A percentile compares a stretch with the other conserved stretches of the same genome.
Evolutionary conservation across 2,113 vertebrate genomes (phyloP).

Genomic region (Tetrao urogallus): DNA sequence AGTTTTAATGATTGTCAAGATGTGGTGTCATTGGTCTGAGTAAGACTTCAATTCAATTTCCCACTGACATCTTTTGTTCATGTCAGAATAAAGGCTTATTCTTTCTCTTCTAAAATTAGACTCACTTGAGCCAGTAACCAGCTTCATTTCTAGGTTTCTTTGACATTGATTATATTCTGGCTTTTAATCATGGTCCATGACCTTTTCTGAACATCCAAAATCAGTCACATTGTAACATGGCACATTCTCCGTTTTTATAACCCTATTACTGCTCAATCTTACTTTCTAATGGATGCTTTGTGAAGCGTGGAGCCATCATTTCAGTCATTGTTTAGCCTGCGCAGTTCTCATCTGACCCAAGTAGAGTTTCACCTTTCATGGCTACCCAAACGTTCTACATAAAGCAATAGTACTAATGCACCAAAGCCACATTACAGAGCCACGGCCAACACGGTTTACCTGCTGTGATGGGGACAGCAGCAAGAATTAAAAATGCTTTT

Average conservation of each 20-base stretch:
- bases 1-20: not conserved
- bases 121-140: not conserved
- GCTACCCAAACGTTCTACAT: not conserved
- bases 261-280: constrained; percentile 3
- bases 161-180: not conserved
- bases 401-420: not conserved
- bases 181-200: constrained; percentile 23
- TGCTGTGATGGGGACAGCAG: not conserved
- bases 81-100: constrained; percentile 5
- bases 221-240: not conserved
- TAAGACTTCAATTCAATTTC: not conserved
- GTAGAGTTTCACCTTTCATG: not conserved
- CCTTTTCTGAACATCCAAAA: constrained; percentile 24
- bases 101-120: constrained; percentile 15
- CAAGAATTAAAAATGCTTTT: not conserved
- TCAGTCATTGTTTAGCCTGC: not conserved
- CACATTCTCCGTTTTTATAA: constrained; percentile 24
- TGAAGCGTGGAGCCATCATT: not conserved
- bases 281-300: not conserved
- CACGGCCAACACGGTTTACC: not conserved
- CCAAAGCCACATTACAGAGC: not conserved
- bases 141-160: constrained; percentile 4
- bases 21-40: not conserved
- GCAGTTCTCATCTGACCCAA: not conserved
- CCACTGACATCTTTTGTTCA: not conserved